Evolutionary conservation across 1,140 invertebrate species (phyloP), one percentile per base, ranked within the genome.

Genomic region (Zaprionus inermis): DNA sequence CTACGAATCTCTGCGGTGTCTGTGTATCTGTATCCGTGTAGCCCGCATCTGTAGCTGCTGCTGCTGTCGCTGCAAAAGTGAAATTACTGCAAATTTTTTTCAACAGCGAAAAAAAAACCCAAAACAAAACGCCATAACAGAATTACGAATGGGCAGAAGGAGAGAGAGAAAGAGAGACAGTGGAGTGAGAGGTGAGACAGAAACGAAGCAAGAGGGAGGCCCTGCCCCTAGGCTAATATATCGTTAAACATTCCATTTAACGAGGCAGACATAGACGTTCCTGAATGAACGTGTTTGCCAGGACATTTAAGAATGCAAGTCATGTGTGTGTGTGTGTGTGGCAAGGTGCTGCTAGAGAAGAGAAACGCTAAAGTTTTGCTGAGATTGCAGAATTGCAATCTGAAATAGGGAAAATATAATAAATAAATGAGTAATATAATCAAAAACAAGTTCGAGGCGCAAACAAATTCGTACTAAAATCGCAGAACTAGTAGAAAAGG

Each of bases 161-260:
- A 34, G 12, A 14, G 9, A 57, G 11, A 49, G 41, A 18, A 14
- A 4, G 58, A 49, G 24, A 20, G 18, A n/a, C n/a, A n/a, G n/a
- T n/a, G n/a, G n/a, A 24, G 51, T 28, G 22, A 36, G 6, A 20
- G 22, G n/a, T n/a, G n/a, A n/a, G n/a, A n/a, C n/a, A n/a, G n/a
- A n/a, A n/a, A n/a, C n/a, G n/a, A n/a, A n/a, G n/a, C n/a, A n/a
- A n/a, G n/a, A n/a, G n/a, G 20, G 11, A 55, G 24, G 3, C 30
- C 77, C 69, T 61, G 61, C 41, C 44, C 44, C 44, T 49, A 49
- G 71, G 74, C 86, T 90, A 90, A 90, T 90, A 90, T 90, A 86
- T 90, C 79, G 86, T 84, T 90, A 79, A 90, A 90, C 86, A 86
- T 90, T 90, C 86, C 78, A 90, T 90, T 90, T 89, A 89, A 89